These are phyloP conservation scores for Drosophila pseudotakahashii DNA, from an alignment of 2,888 invertebrate species.

Conservation along the genomic window DNA sequence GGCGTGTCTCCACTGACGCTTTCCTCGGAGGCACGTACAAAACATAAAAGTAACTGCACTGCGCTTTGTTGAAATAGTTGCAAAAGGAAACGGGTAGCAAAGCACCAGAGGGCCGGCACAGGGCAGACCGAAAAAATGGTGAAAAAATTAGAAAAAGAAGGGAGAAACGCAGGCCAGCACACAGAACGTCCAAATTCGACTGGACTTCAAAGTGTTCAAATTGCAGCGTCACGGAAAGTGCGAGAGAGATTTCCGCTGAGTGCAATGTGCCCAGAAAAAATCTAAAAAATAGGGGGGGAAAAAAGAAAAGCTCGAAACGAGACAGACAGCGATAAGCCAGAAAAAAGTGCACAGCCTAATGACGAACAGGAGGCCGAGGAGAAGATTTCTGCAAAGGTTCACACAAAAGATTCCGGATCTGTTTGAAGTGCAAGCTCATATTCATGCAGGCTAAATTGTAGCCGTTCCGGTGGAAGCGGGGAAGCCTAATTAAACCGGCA, in stretches of 20 bases:
- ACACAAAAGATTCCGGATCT: constrained; percentile 43
- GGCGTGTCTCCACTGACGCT: constrained; percentile 57
- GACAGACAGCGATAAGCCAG: constrained; percentile 49
- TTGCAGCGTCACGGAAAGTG: constrained; percentile 64
- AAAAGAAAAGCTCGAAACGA: constrained; percentile 13
- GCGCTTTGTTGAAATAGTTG: constrained; percentile 79
- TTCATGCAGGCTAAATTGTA: constrained; percentile 22
- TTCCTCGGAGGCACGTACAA: constrained; percentile 69
- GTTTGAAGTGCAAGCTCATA: constrained; percentile 32
- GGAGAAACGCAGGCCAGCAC: constrained; percentile 37
- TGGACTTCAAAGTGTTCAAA: constrained; percentile 77
- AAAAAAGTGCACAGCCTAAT: constrained; percentile 59
- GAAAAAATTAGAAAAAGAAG: constrained; percentile 33
- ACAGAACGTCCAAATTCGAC: constrained; percentile 65
- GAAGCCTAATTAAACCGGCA: background rate
- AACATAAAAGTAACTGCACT: constrained; percentile 79
- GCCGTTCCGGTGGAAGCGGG: background rate
- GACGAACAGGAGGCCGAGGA: constrained; percentile 33
- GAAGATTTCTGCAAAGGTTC: background rate
- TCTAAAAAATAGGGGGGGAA: constrained; percentile 4
- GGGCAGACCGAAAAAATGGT: constrained; percentile 26
- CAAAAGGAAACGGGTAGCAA: constrained; percentile 65
- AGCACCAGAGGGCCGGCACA: constrained; percentile 59
- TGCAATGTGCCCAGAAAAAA: constrained; percentile 54
- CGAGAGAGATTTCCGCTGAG: constrained; percentile 44